Base-by-base conservation (phyloP, 2,888 invertebrate species). In the Elegia similella region DNA sequence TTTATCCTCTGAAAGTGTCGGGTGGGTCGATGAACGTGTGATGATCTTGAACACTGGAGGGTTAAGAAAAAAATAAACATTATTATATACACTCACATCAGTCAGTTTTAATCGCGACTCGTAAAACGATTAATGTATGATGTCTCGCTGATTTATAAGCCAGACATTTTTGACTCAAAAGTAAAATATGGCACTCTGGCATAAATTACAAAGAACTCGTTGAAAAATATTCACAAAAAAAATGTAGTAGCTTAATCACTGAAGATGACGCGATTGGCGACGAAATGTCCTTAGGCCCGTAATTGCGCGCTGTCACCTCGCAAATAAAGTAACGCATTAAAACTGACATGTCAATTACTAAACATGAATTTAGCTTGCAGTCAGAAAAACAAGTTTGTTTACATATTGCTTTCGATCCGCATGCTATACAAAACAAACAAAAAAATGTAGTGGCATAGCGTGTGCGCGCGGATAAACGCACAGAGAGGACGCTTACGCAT, bases 1-100 rank as follows among this genome's bases (percentile, higher is more conserved):
- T 72, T 79, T 79, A 79, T 73, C 73, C 68, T 71, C 72, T 76
- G 76, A 72, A 75, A 72, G 75, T 76, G 72, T 71, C 72, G 65
- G 73, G 61, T 76, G 75, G 85, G 86, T 87, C 87, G 82, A 75
- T 73, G 85, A 66, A 76, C 85, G 74, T 69, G 62, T 69, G 75
- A 77, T 75, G 76, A 80, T 78, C 78, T 70, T 69, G 76, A 76
- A 83, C 78, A 74, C 65, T 65, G 68, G 71, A 70, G 70, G 71
- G 66, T 75, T 75, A 67, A 38, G 34, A 34, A 56, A 56, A n/a
- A 42, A 50, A 56, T 13, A 50, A 38, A 55, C 54, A 30, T 38
- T 8, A 52, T 52, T 8, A 52, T 52, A 52, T 54, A 47, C 77
- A 75, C 77, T 79, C 76, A 75, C 73, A 72, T 73, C 70, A 65